Percentiles rank a stretch among this genome's conserved stretches.
Evolutionary conservation across 1,140 invertebrate genomes (phyloP).

Genomic region (Platyscapa corneri): DNA sequence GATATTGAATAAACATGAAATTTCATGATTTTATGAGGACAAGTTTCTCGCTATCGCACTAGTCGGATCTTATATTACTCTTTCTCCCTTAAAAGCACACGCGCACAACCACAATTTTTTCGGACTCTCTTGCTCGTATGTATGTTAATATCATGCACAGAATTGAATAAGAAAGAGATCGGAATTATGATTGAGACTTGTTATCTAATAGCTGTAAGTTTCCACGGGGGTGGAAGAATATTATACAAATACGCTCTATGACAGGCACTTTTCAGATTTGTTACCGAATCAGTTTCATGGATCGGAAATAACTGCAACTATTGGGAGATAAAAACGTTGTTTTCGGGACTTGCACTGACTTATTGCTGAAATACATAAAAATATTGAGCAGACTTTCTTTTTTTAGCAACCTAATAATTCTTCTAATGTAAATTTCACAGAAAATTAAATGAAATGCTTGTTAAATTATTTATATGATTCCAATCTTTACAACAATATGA

Average conservation of each 20-base stretch:
- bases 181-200: constrained; percentile 65
- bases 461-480: too few relatives aligned
- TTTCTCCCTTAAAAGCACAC: background rate
- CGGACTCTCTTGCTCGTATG: constrained; percentile 61
- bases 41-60: constrained; percentile 56
- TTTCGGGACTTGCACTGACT: background rate
- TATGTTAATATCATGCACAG: constrained; percentile 68
- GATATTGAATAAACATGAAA: constrained; percentile 75
- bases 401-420: too few relatives aligned
- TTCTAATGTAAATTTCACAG: too few relatives aligned
- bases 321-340: background rate
- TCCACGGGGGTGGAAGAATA: background rate
- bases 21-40: constrained; percentile 73
- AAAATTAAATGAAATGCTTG: too few relatives aligned
- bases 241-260: background rate
- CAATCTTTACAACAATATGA: too few relatives aligned
- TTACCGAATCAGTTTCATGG: background rate
- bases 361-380: background rate
- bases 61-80: constrained; percentile 48
- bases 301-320: background rate
- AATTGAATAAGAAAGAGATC: constrained; percentile 73
- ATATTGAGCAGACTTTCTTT: background rate
- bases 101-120: constrained; percentile 60
- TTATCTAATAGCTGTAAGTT: constrained; percentile 9
- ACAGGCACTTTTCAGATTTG: background rate